phyloP scores from a whole-genome alignment of 2,888 invertebrate genomes.

The Euzetes globulus region DNA sequence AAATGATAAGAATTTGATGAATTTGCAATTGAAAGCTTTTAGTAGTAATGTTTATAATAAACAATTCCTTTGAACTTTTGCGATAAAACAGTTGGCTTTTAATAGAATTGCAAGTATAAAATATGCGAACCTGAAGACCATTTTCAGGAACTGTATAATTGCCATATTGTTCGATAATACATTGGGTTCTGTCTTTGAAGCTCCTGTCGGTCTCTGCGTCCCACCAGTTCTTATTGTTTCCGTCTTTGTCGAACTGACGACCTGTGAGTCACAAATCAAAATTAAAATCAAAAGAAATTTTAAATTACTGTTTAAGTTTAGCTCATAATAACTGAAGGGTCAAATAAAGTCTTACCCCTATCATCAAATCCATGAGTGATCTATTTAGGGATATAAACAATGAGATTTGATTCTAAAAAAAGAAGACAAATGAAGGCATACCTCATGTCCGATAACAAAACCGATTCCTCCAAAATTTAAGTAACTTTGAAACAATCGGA shows the following conservation, averaged over 20 bases:
- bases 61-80: neutral
- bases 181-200: conserved; percentile 65
- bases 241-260: conserved; percentile 81
- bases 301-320: no score
- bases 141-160: conserved; percentile 76
- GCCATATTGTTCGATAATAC: conserved; percentile 82
- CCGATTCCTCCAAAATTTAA: conserved; percentile 42
- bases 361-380: conserved; percentile 50
- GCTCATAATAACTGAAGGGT: no score
- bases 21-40: no score
- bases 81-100: neutral
- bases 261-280: conserved; percentile 16
- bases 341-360: conserved; percentile 34
- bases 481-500: neutral
- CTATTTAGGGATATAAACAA: conserved; percentile 8
- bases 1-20: no score
- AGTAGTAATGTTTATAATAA: no score
- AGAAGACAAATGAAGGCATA: neutral
- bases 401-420: neutral
- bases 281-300: neutral
- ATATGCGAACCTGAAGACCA: conserved; percentile 58
- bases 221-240: conserved; percentile 92
- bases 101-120: neutral
- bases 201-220: conserved; percentile 68
- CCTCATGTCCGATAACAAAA: conserved; percentile 49